A percentile compares a stretch with the other conserved stretches of the same genome.
phyloP scores from a whole-genome alignment of 2,888 invertebrate species.

The Drosophila buzzatii region DNA sequence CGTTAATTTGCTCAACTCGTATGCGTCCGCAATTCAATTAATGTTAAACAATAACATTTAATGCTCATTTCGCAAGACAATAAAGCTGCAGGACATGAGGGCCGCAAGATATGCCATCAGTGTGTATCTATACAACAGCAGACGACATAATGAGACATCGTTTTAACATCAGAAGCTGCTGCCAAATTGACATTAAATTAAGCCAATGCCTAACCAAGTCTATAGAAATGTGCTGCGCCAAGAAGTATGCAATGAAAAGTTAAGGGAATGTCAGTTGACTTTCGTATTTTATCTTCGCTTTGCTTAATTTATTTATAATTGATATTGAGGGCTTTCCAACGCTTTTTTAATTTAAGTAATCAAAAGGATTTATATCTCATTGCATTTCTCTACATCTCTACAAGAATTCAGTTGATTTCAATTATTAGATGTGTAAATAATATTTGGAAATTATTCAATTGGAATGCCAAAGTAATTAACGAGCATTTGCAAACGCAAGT shows the following conservation, averaged over 20 bases:
- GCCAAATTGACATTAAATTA: conserved; percentile 5
- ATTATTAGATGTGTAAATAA: not conserved
- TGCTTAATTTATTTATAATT: not conserved
- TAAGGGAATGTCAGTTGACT: too few relatives aligned
- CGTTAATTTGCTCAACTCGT: conserved; percentile 28
- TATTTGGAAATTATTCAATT: not conserved
- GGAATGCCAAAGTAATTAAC: not conserved
- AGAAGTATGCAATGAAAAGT: conserved; percentile 31
- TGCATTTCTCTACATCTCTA: not conserved
- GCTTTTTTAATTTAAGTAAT: too few relatives aligned
- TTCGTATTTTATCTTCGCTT: not conserved
- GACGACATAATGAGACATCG: not conserved
- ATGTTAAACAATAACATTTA: conserved; percentile 53
- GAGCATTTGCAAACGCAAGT: not conserved
- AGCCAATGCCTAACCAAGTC: not conserved
- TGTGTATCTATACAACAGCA: too few relatives aligned
- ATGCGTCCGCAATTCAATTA: conserved; percentile 54
- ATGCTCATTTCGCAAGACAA: conserved; percentile 28
- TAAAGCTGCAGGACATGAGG: conserved; percentile 20
- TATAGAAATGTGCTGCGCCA: not conserved
- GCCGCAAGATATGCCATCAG: not conserved
- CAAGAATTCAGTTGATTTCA: not conserved
- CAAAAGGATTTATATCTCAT: not conserved
- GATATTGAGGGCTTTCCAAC: too few relatives aligned
- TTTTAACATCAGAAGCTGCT: not conserved